Base-by-base conservation (phyloP, 2,888 invertebrate species). In the Chrysina gloriosa region DNA sequence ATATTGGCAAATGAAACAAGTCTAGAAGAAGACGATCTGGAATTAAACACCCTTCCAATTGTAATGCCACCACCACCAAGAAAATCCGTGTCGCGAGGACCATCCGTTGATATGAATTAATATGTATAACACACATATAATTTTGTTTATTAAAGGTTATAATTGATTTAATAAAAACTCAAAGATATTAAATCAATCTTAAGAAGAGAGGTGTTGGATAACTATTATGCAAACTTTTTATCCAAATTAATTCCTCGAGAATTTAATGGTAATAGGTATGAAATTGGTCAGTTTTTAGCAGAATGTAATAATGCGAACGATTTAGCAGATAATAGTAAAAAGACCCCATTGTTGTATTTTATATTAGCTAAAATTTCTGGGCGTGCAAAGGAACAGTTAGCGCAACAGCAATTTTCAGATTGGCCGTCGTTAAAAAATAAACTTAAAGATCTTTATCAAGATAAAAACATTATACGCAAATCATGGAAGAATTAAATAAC, bases 401-500 rank as follows among this genome's bases (percentile, higher is more conserved):
- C 21, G 3, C 14, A 19, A 19, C 34, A 61, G 29, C n/a, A 25
- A 34, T 50, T 48, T 67, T 27, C 9, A 21, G 23, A 23, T 34
- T 67, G 61, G 65, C 14, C n/a, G 9, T 45, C 67, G 7, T 31
- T 69, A 21, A 67, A 67, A 61, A 23, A 58, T 34, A 29, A 47
- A 45, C 27, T 69, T 29, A 69, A 61, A 61, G 5, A 31, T 14
- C 19, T 69, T 1, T 67, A 69, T 25, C 66, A 67, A n/a, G 66
- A 69, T 42, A 67, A 69, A 69, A 69, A 69, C 65, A 67, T 23
- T 39, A 68, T 31, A 34, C 47, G 0, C 66, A 69, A 27, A 3
- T 67, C n/a, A 56, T 61, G n/a, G 52, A 69, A 50, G 66, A 69
- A 39, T 21, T 67, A 25, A 63, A 9, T 3, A 67, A 25, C 25